These are phyloP conservation scores for Chaetops frenatus DNA, from an alignment of 2,113 vertebrate genomes.

Conservation along the genomic window DNA sequence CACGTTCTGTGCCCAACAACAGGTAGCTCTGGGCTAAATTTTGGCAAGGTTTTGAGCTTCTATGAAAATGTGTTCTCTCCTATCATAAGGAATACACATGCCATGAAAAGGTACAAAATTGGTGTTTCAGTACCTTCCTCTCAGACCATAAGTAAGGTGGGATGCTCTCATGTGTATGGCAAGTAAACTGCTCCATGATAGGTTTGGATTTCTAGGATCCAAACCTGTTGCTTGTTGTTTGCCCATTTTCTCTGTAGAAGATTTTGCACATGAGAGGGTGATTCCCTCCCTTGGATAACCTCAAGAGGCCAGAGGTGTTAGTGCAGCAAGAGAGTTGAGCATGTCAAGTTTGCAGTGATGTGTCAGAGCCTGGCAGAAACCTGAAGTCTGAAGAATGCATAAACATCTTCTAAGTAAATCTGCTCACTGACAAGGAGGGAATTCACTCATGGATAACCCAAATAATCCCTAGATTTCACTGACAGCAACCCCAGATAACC, in stretches of 20 bases:
- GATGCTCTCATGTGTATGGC: neutral
- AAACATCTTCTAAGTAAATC: neutral
- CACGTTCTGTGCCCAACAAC: rapidly evolving
- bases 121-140: neutral
- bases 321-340: neutral
- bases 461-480: neutral
- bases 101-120: neutral
- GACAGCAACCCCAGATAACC: neutral
- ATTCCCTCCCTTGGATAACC: neutral
- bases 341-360: rapidly evolving
- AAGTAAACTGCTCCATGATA: neutral
- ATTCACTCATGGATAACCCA: neutral
- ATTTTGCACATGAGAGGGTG: neutral
- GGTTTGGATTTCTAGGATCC: neutral
- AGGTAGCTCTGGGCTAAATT: neutral
- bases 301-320: neutral
- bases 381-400: neutral
- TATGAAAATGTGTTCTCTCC: neutral
- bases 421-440: neutral
- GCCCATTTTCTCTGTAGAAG: neutral
- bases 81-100: neutral
- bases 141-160: neutral
- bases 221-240: neutral
- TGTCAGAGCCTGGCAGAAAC: neutral
- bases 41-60: neutral